phyloP scores from a whole-genome alignment of 2,888 invertebrate genomes.

The Pimpla rufipes region DNA sequence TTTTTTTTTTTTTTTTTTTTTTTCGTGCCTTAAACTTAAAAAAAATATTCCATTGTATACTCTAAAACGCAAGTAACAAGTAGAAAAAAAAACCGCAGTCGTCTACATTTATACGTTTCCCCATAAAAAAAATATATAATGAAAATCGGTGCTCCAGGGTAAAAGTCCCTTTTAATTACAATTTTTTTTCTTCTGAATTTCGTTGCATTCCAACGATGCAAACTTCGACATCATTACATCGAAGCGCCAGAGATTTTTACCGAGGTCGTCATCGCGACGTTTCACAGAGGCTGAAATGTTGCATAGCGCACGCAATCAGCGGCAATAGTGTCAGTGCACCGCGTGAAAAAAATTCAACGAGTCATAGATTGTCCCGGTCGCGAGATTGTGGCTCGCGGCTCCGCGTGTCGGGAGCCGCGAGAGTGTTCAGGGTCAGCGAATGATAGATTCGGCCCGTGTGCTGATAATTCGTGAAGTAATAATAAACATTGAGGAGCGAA shows the following conservation, averaged over 20 bases:
- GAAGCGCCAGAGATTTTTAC: background rate
- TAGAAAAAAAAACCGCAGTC: no score
- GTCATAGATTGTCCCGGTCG: constrained; percentile 30
- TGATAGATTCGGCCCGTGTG: constrained; percentile 46
- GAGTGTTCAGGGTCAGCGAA: constrained; percentile 60
- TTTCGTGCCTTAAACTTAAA: no score
- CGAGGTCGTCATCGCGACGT: background rate
- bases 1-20: no score
- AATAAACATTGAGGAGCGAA: constrained; percentile 42
- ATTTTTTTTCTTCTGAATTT: no score
- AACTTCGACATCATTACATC: no score
- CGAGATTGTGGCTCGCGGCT: constrained; percentile 28
- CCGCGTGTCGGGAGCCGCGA: background rate
- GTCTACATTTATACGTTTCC: no score
- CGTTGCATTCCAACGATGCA: no score
- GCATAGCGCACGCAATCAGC: background rate
- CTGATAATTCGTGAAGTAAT: constrained; percentile 60
- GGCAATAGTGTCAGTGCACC: constrained; percentile 51
- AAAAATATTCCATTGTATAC: no score
- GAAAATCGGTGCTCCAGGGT: no score
- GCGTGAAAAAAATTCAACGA: constrained; percentile 16
- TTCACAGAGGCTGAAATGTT: background rate
- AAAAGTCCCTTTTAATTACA: no score
- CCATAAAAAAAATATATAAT: no score
- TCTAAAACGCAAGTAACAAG: no score